These are phyloP conservation scores for Drosophila kurseongensis DNA, from an alignment of 1,140 invertebrate genomes.

Conservation along the genomic window DNA sequence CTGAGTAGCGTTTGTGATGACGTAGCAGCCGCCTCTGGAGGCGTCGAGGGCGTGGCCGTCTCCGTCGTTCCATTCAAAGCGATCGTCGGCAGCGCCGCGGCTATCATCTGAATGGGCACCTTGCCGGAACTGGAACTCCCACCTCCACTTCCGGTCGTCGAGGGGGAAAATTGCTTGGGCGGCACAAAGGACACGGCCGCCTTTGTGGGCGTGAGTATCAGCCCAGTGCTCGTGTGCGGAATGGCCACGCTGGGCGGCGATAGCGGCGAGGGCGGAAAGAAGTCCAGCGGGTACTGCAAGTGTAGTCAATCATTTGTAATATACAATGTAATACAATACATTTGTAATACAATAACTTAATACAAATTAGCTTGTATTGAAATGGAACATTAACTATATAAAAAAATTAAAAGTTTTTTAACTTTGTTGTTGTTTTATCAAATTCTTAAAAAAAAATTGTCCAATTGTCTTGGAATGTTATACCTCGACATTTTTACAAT, in stretches of 20 bases:
- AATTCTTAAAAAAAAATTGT: too few relatives aligned
- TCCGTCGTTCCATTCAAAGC: constrained; percentile 19
- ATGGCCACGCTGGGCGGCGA: constrained; percentile 66
- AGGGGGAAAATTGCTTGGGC: constrained; percentile 59
- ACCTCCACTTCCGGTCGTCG: constrained; percentile 8
- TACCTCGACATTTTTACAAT: too few relatives aligned
- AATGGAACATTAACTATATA: too few relatives aligned
- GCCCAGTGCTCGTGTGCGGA: constrained; percentile 42
- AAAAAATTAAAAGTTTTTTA: too few relatives aligned
- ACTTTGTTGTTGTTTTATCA: too few relatives aligned
- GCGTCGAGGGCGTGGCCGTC: neutral
- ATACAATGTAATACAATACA: too few relatives aligned
- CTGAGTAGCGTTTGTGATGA: constrained; percentile 55
- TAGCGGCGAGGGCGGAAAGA: constrained; percentile 67
- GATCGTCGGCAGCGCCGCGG: constrained; percentile 17
- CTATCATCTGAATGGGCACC: constrained; percentile 3
- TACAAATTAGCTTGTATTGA: too few relatives aligned
- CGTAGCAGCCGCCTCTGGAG: neutral
- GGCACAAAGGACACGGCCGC: constrained; percentile 66
- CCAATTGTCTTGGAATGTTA: too few relatives aligned
- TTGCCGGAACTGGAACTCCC: constrained; percentile 31
- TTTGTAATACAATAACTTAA: too few relatives aligned
- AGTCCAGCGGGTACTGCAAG: constrained; percentile 73
- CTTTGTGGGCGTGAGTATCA: constrained; percentile 74
- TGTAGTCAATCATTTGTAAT: too few relatives aligned